Evolutionary conservation across 1,140 invertebrate species (phyloP).

Genomic region (Rhopalosiphum padi): DNA sequence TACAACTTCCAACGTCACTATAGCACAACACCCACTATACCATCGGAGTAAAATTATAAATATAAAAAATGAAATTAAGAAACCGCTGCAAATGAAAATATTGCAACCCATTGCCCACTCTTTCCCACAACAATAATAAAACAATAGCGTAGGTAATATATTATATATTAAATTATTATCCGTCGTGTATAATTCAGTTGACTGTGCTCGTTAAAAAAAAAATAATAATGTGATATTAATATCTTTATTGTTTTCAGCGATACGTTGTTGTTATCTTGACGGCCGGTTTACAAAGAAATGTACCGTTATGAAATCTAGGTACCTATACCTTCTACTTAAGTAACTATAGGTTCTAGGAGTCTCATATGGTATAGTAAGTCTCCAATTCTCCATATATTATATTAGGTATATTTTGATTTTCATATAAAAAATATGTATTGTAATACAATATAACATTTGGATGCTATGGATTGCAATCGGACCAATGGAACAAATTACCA

Average conservation of each 20-base stretch:
- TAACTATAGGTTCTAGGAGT: neutral
- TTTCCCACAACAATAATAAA: neutral
- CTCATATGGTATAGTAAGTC: neutral
- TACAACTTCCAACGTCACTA: neutral
- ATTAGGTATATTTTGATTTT: neutral
- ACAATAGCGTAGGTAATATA: neutral
- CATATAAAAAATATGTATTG: neutral
- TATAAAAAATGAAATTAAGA: neutral
- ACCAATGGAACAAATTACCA: too few relatives aligned
- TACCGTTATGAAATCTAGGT: neutral
- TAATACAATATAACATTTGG: too few relatives aligned
- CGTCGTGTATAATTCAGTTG: neutral
- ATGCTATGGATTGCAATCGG: too few relatives aligned
- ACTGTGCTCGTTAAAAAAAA: constrained; percentile 35
- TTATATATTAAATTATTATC: neutral
- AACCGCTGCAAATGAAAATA: neutral
- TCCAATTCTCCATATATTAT: too few relatives aligned
- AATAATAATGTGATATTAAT: neutral
- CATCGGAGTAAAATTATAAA: neutral
- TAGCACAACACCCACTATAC: neutral
- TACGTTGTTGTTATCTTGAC: constrained; percentile 4
- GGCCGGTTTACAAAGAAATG: neutral
- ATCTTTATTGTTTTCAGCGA: constrained; percentile 29
- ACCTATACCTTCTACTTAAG: too few relatives aligned
- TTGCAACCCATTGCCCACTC: neutral